Evolutionary conservation across 2,888 invertebrate genomes (phyloP), one percentile per base, ranked within the genome.

Genomic region (Lepidochrysops patricia): DNA sequence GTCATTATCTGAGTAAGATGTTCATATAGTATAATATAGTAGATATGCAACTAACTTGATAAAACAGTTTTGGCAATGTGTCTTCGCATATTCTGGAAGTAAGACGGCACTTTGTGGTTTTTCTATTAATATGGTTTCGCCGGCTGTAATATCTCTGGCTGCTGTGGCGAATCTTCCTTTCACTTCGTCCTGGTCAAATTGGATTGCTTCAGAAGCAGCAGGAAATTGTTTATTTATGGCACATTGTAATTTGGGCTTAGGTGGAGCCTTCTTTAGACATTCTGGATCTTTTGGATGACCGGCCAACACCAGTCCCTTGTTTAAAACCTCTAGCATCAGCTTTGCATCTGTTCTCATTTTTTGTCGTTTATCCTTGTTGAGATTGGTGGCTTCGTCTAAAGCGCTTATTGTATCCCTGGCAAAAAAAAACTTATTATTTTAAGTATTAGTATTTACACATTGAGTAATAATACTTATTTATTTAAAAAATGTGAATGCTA

Each of bases 161-260:
- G 96, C 95, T 29, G 91, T 89, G 0, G 94, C 96, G 75, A 91
- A 95, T 70, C 96, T 90, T 0, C 97, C 97, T 71, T 91, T 90
- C 2, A 81, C 75, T 19, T 89, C 85, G 59, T 91, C 92, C 62
- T 91, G 89, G 57, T 91, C 91, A 63, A 96, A 91, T 60, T 90
- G 87, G 2, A 96, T 88, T 0, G 92, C 89, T 4, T 91, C 89
- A 63, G 93, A 93, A 23, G 93, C 91, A 4, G 92, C 88, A 1
- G 91, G 91, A 67, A 91, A 92, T 43, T 77, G 68, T 2, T 76
- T 48, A 58, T 87, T 80, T 9, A 82, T 77, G 68, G 91, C 91
- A 13, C 80, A 85, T 19, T 82, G 72, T 48, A 89, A 63, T 64
- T 83, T 85, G 0, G 89, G 81, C 61, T 80, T 82, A 0, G 87